Evolutionary conservation across 2,888 invertebrate genomes (phyloP), one percentile per base, ranked within the genome.

Genomic region (Cremastinae sp.): DNA sequence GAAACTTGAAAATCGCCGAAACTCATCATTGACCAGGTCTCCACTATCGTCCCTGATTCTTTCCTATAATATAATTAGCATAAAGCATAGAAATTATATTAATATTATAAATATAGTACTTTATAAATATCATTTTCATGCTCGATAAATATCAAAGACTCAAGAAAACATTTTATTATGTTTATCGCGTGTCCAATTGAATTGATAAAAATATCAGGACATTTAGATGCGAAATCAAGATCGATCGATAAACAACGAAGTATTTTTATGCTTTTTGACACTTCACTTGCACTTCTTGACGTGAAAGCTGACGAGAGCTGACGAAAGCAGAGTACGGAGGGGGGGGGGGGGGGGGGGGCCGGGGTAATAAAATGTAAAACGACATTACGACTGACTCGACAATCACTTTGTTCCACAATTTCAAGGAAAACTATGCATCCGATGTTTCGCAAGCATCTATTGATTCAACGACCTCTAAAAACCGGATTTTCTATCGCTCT

Each of bases 401-500:
- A 37, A 14, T 65, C 12, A 49, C 8, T 16, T 3, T 7, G 72
- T 72, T 72, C 55, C 18, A 72, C 51, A 68, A 68, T 75, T 45
- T 72, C 75, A 72, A 75, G 72, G 75, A 62, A 75, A 75, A 75
- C 49, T 55, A 51, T 72, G 58, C 39, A 53, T 58, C 28, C 8
- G 45, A 68, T 37, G 58, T 72, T 75, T 72, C 68, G 51, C 72
- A 72, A 75, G 51, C n/a, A 43, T 62, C 62, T 28, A 5, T 28
- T 68, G 66, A 64, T 72, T 62, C 62, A 72, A 51, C 43, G 75
- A 35, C 72, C 72, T 68, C 72, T 35, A 58, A 72, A 72, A 75
- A 75, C 75, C 72, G 75, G 75, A 75, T 75, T 75, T 68, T 72
- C 72, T 58, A 56, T 14, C 55, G 18, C 49, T 53, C 45, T 18